A percentile compares a stretch with the other conserved stretches of the same genome.
Conservation (phyloP, 2,888 invertebrate species). For the Nemapogon koenigi region DNA sequence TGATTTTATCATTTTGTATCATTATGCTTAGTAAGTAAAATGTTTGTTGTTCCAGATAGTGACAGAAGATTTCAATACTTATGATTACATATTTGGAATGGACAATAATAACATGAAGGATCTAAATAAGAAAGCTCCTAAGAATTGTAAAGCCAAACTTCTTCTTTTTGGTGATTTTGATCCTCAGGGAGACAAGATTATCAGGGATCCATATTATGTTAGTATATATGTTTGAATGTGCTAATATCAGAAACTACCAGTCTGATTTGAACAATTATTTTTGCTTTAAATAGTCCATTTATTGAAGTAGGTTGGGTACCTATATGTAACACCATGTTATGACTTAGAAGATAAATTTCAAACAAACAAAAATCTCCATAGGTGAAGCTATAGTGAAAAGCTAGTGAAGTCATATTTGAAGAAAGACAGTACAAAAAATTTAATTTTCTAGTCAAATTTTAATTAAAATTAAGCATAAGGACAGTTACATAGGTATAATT, state of each 20-base stretch:
- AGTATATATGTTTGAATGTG: conserved; percentile 36
- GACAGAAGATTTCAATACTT: conserved; percentile 76
- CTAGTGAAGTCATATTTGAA: conserved; percentile 4
- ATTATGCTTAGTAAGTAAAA: too few relatives aligned
- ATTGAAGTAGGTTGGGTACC: not conserved
- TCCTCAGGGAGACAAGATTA: conserved; percentile 78
- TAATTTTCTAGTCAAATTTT: too few relatives aligned
- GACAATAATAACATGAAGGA: conserved; percentile 85
- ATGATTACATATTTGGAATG: conserved; percentile 95
- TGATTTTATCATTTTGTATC: too few relatives aligned
- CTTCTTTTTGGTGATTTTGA: conserved; percentile 88
- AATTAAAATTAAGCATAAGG: too few relatives aligned
- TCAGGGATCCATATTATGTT: conserved; percentile 93
- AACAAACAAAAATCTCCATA: not conserved
- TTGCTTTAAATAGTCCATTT: not conserved
- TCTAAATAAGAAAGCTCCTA: conserved; percentile 68
- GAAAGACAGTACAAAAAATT: too few relatives aligned
- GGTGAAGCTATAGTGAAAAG: conserved; percentile 6
- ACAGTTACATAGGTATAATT: too few relatives aligned
- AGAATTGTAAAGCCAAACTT: conserved; percentile 72
- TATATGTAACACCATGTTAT: not conserved
- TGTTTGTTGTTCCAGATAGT: conserved; percentile 72
- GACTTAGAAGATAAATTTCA: not conserved
- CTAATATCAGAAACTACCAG: too few relatives aligned
- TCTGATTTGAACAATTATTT: too few relatives aligned